These are phyloP conservation scores for Champsocephalus gunnari DNA, from an alignment of 2,797 vertebrate species.

Conservation along the genomic window DNA sequence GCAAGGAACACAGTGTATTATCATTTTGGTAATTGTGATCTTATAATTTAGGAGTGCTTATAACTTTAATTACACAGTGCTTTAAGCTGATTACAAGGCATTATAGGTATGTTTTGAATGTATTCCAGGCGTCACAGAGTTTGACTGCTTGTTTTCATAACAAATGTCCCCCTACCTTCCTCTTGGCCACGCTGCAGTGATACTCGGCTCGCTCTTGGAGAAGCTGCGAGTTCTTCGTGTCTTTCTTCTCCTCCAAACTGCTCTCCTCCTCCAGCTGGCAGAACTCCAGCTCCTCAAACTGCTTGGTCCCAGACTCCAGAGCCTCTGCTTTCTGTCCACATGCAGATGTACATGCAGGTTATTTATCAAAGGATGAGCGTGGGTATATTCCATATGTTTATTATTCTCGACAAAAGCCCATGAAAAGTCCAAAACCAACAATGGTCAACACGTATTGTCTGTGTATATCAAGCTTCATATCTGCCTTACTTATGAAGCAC, in stretches of 20 bases:
- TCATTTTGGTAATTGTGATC: no score
- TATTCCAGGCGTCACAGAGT: no score
- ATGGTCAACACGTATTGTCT: not conserved
- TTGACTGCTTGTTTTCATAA: no score
- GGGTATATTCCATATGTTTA: not conserved
- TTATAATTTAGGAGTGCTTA: no score
- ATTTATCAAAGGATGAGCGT: constrained; percentile 13
- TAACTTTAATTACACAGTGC: no score
- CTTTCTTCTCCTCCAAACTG: constrained; percentile 91
- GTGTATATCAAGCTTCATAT: not conserved
- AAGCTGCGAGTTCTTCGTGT: constrained; percentile 87
- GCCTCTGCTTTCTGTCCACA: constrained; percentile 88
- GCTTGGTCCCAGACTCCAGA: constrained; percentile 90
- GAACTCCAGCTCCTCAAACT: constrained; percentile 97
- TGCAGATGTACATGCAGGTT: constrained; percentile 25
- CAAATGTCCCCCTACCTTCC: constrained; percentile 85
- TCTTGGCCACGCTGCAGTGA: constrained; percentile 85
- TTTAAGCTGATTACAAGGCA: no score
- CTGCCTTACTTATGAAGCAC: not conserved
- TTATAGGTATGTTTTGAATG: no score
- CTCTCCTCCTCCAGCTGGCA: constrained; percentile 96
- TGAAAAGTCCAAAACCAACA: constrained; percentile 29
- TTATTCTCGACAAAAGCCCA: constrained; percentile 9
- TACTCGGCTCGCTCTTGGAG: constrained; percentile 89
- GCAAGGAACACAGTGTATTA: no score